phyloP scores from a whole-genome alignment of 2,888 invertebrate species.

The Watsonalla binaria region DNA sequence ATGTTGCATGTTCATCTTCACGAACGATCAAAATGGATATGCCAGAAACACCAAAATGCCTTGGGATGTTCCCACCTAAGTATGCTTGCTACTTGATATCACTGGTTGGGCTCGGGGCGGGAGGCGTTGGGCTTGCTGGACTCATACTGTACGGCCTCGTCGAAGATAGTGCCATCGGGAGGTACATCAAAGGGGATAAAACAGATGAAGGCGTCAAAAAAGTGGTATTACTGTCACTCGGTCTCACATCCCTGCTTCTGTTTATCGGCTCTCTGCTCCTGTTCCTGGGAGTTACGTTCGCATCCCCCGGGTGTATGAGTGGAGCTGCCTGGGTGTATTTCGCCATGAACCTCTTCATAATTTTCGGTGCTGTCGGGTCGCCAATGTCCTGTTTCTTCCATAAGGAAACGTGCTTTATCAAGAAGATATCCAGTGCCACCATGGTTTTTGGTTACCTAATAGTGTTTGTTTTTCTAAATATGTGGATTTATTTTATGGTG shows the following conservation, averaged over 20 bases:
- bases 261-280: constrained; percentile 23
- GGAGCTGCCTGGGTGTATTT: constrained; percentile 22
- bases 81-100: constrained; percentile 38
- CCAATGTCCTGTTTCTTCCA: constrained; percentile 38
- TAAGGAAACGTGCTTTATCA: constrained; percentile 27
- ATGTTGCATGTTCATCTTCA: neutral
- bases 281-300: constrained; percentile 23
- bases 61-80: constrained; percentile 30
- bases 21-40: constrained; percentile 21
- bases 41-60: constrained; percentile 33
- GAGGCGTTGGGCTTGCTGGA: constrained; percentile 27
- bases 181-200: constrained; percentile 7
- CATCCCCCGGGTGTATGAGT: constrained; percentile 2
- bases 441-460: constrained; percentile 17
- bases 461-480: constrained; percentile 27
- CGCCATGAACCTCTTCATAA: constrained; percentile 22
- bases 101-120: constrained; percentile 29
- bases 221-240: constrained; percentile 23
- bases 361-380: constrained; percentile 14
- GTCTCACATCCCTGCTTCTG: constrained; percentile 28
- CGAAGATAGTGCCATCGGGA: constrained; percentile 25
- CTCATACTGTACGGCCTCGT: constrained; percentile 36
- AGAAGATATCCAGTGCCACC: constrained; percentile 18
- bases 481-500: constrained; percentile 46
- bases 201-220: constrained; percentile 31